These are phyloP conservation scores for Halichoerus grypus DNA, from an alignment of 2,113 vertebrate species.

Conservation along the genomic window DNA sequence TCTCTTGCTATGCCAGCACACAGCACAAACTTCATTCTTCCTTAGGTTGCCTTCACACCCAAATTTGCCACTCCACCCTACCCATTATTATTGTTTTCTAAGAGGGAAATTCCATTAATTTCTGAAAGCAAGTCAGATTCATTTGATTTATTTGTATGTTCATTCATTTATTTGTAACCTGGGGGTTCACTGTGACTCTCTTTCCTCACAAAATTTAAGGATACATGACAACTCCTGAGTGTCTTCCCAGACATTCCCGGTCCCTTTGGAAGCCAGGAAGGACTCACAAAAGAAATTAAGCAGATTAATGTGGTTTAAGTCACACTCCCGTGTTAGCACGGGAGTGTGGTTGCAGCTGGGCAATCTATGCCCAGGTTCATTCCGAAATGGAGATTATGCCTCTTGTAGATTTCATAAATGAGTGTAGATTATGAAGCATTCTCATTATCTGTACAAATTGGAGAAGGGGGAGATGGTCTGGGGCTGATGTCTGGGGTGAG, in stretches of 20 bases:
- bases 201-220: slow-evolving; percentile 40
- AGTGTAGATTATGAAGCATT: slow-evolving; percentile 59
- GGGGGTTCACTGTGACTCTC: background rate
- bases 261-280: slow-evolving; percentile 40
- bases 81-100: background rate
- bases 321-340: background rate
- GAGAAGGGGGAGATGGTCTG: background rate
- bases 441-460: slow-evolving; percentile 66
- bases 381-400: slow-evolving; percentile 56
- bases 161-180: slow-evolving; percentile 40
- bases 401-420: slow-evolving; percentile 71
- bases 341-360: slow-evolving; percentile 7
- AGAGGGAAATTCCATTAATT: slow-evolving; percentile 33
- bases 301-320: slow-evolving; percentile 68
- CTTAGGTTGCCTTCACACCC: slow-evolving; percentile 13
- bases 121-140: background rate
- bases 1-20: slow-evolving; percentile 33
- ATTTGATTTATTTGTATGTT: slow-evolving; percentile 45
- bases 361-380: slow-evolving; percentile 12
- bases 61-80: background rate
- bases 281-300: slow-evolving; percentile 76
- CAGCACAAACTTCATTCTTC: background rate
- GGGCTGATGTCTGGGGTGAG: background rate
- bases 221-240: background rate
- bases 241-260: background rate